Conservation (phyloP, 1,140 invertebrate species). For the Brachionus rotundiformis region DNA sequence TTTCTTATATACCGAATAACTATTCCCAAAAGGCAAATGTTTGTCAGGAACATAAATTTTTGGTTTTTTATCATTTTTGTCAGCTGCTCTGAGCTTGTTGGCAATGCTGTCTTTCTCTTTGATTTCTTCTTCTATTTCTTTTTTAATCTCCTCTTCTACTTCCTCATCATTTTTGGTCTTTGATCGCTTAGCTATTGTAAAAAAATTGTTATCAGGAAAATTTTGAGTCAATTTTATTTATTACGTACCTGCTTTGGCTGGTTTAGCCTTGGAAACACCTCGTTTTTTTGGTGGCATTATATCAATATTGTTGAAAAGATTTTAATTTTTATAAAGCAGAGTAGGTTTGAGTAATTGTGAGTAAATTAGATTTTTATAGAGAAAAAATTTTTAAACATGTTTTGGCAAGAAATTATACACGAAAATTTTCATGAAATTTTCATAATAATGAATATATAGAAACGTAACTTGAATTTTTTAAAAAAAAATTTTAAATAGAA, state of each 20-base stretch:
- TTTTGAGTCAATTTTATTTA: too few species aligned
- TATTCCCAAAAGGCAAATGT: background rate
- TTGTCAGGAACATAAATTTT: conserved; percentile 42
- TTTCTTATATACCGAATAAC: conserved; percentile 20
- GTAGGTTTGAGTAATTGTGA: background rate
- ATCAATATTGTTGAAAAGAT: background rate
- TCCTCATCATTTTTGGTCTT: background rate
- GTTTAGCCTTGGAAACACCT: background rate
- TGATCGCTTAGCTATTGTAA: background rate
- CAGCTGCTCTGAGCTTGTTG: conserved; percentile 27
- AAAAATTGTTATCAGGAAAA: background rate
- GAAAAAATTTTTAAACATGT: background rate
- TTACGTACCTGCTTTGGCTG: background rate
- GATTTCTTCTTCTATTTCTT: background rate
- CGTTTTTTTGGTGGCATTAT: conserved; percentile 48
- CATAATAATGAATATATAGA: conserved; percentile 56
- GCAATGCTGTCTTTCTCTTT: conserved; percentile 40
- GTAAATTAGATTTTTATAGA: background rate
- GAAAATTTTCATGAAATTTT: conserved; percentile 54
- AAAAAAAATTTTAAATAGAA: too few species aligned
- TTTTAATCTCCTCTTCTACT: background rate
- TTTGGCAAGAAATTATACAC: background rate
- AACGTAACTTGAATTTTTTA: background rate
- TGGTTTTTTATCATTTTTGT: conserved; percentile 29
- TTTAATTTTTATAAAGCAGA: background rate